Evolutionary conservation across 2,888 invertebrate species (phyloP).

Genomic region (Oxytorus armatus): DNA sequence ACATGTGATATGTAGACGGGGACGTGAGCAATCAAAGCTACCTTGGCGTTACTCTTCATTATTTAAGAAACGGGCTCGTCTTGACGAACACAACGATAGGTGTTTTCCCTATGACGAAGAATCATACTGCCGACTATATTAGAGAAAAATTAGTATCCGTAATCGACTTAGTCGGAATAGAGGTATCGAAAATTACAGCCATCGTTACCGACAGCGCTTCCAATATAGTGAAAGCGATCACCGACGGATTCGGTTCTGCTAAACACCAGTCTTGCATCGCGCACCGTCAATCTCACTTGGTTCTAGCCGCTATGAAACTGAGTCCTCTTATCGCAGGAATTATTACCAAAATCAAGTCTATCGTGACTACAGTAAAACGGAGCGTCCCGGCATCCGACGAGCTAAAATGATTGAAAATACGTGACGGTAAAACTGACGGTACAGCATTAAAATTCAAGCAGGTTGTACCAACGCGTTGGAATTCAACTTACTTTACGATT

Average conservation of each 20-base stretch:
- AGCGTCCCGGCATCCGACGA: conserved; percentile 52
- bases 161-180: conserved; percentile 25
- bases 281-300: conserved; percentile 56
- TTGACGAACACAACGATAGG: neutral
- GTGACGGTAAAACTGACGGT: conserved; percentile 47
- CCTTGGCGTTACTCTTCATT: conserved; percentile 72
- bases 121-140: conserved; percentile 27
- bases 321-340: conserved; percentile 19
- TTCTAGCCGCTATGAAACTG: conserved; percentile 43
- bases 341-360: conserved; percentile 50
- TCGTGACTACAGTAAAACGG: conserved; percentile 45
- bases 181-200: conserved; percentile 40
- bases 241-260: conserved; percentile 47
- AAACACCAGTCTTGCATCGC: conserved; percentile 66
- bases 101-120: conserved; percentile 24
- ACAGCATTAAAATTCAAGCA: conserved; percentile 52
- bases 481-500: conserved; percentile 61
- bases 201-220: conserved; percentile 62
- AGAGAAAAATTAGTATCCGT: neutral
- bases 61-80: conserved; percentile 44
- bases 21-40: conserved; percentile 73
- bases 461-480: conserved; percentile 61
- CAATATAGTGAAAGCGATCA: conserved; percentile 61
- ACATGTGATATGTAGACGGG: conserved; percentile 74
- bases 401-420: conserved; percentile 43